Evolutionary conservation across 2,888 invertebrate genomes (phyloP).

Genomic region (Eristalinus aeneus): DNA sequence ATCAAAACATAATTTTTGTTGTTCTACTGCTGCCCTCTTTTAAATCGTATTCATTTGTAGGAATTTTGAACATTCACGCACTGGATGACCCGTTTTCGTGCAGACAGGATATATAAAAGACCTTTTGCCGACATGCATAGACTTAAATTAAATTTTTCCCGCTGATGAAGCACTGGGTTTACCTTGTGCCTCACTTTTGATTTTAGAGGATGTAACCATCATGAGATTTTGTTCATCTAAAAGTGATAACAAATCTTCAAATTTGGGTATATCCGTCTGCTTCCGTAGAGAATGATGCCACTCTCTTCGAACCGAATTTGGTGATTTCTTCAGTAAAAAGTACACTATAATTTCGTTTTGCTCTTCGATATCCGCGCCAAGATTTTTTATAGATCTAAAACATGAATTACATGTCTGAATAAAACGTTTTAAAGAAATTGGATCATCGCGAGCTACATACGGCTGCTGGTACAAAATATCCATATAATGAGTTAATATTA

Average conservation of each 20-base stretch:
- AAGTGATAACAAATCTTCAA: neutral
- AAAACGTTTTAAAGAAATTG: constrained; percentile 14
- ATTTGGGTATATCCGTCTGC: neutral
- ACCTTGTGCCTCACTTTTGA: neutral
- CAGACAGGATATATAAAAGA: neutral
- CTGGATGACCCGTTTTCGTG: neutral
- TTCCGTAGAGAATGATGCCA: neutral
- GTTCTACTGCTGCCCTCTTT: neutral
- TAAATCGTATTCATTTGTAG: neutral
- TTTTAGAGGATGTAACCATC: neutral
- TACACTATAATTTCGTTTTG: neutral
- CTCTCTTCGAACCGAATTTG: neutral
- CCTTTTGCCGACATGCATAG: neutral
- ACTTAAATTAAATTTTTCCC: neutral
- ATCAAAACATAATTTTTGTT: constrained; percentile 23
- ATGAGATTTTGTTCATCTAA: neutral
- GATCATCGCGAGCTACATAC: constrained; percentile 5
- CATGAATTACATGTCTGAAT: constrained; percentile 13
- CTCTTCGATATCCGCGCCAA: neutral
- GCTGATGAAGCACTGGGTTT: neutral
- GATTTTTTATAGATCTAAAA: neutral
- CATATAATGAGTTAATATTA: neutral
- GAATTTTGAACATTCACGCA: constrained; percentile 1
- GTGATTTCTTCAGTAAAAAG: neutral
- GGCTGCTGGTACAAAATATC: neutral